Base-by-base conservation (phyloP, 2,113 vertebrate genomes). In the Anoplopoma fimbria region DNA sequence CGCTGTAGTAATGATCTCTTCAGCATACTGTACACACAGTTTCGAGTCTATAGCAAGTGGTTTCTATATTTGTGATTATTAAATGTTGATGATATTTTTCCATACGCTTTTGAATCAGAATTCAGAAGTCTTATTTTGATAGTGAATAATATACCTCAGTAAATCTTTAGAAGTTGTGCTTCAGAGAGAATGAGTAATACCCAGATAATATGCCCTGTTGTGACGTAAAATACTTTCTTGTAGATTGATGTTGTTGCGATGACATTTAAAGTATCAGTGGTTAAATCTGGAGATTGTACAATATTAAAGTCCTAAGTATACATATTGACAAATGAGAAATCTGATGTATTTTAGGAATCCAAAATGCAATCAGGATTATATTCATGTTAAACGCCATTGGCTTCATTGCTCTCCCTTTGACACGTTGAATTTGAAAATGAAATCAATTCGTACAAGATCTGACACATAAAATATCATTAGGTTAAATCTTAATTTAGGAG, bases 361-460 rank as follows among this genome's bases (percentile, higher is more conserved):
- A 93, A 92, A 86, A 92, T 93, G 91, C 82, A 84, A 94, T 92
- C 83, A 77, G 93, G 94, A 94, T 93, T 77, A 87, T 92, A 81
- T 88, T 82, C 93, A 85, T 94, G 94, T 95, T 94, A 92, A 92
- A 94, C 93, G 70, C 92, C 85, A 42, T 91, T 93, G 86, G 88
- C 89, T 92, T 88, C 78, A 90, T 74, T 76, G 40, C 74, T 86
- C 75, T 81, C 68, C 63, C 42, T 79, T 19, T 73, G 69, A 80
- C 38, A 69, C 47, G 17, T 77, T 62, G 67, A 61, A 88, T 83
- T 64, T 25, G 6, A 74, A 81, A 89, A 85, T 68, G 73, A 62
- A 78, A 40, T 42, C 8, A 57, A 72, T 80, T 51, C 71, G 17
- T n/a, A 62, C 7, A 0, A 53, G 19, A 88, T 63, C 53, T 88